These are phyloP conservation scores for Xestia xanthographa DNA, from an alignment of 2,888 invertebrate species.

Conservation along the genomic window DNA sequence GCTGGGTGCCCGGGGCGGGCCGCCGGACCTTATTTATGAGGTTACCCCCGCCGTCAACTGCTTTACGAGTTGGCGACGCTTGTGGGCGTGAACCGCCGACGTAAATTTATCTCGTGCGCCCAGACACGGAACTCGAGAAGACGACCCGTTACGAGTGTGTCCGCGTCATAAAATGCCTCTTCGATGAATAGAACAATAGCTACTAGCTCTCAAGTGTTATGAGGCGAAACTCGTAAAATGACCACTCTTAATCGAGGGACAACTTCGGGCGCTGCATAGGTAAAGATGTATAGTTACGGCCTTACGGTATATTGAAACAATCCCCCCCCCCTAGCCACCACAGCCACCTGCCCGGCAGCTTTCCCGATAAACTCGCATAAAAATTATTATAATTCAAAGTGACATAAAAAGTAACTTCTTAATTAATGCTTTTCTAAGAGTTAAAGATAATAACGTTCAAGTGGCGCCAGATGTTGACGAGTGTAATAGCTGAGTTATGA, in stretches of 20 bases:
- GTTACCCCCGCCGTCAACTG: conserved; percentile 76
- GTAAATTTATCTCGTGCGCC: conserved; percentile 81
- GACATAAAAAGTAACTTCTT: conserved; percentile 74
- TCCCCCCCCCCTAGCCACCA: background rate
- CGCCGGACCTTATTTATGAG: conserved; percentile 81
- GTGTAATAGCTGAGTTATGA: conserved; percentile 87
- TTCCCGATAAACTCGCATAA: conserved; percentile 44
- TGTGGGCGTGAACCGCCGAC: conserved; percentile 79
- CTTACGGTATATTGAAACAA: conserved; percentile 10
- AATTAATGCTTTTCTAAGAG: conserved; percentile 83
- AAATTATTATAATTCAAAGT: conserved; percentile 49
- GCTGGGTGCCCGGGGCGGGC: conserved; percentile 66
- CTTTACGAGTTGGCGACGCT: conserved; percentile 83
- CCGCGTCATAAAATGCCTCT: conserved; percentile 84
- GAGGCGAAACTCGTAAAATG: conserved; percentile 70
- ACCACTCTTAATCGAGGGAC: conserved; percentile 59
- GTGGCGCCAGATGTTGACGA: conserved; percentile 87
- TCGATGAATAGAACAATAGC: conserved; percentile 81
- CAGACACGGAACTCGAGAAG: conserved; percentile 74
- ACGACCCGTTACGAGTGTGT: conserved; percentile 70
- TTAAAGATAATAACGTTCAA: conserved; percentile 83
- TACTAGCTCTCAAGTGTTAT: conserved; percentile 69
- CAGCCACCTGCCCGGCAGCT: conserved; percentile 28
- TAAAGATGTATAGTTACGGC: conserved; percentile 18
- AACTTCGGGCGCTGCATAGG: conserved; percentile 24